Base-by-base conservation (phyloP, 2,797 vertebrate genomes). In the Paratrypauchen microcephalus region DNA sequence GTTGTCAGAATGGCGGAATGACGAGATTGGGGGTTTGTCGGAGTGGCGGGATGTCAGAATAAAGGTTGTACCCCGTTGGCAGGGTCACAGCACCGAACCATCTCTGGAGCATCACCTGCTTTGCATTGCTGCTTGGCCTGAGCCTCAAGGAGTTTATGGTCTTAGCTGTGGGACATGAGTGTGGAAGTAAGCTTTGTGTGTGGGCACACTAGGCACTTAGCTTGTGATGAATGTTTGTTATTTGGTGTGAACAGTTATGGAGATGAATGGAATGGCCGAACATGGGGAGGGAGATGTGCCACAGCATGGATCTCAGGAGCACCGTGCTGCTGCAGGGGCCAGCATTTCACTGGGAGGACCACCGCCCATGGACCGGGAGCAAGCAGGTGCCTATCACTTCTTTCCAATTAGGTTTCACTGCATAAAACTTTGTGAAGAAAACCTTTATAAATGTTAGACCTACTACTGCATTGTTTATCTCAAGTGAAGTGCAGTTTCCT, bases 331-430 rank as follows among this genome's bases (percentile, higher is more conserved):
- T 4, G 91, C 94, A 0, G 91, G 90, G 50, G 89, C 85, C 12
- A 93, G 87, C 74, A 88, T 91, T 72, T 89, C 91, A 19, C 68
- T 88, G 32, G 60, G 45, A 74, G 79, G 92, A 28, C 67, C 80
- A 76, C 91, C 90, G 79, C 93, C 91, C 59, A 84, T 86, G 4
- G 96, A 99, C n/a, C 96, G 97, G 83, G 97, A 99, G 61, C 95
- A 95, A 95, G 97, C 97, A 95, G 97, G 97, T 55, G 21, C 98
- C 67, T 1, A 41, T 1, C 28, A 11, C 0, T 12, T 60, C 13
- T 55, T 45, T 64, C 21, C 21, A 60, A n/a, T 12, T 6, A 28
- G 23, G 15, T 2, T n/a, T n/a, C 6, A 52, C 41, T 45, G 12
- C 13, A 52, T 52, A n/a, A 50, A 50, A 52, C 48, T 32, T 32